A percentile compares a stretch with the other conserved stretches of the same genome.
phyloP scores from a whole-genome alignment of 2,113 vertebrate species.

The Ophthalmotilapia sp. region DNA sequence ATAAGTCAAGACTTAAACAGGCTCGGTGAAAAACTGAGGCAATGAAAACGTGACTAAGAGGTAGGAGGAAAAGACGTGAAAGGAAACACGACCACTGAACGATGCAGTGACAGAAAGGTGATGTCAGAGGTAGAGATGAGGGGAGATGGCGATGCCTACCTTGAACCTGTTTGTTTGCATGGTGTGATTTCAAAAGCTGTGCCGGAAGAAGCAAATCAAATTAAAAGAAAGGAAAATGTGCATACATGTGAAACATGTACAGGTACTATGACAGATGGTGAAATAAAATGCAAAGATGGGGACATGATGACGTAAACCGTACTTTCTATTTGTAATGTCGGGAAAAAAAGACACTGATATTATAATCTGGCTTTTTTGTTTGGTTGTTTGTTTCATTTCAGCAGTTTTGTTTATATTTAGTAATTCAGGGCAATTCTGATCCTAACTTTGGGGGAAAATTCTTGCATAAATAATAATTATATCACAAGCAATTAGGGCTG shows the following conservation, averaged over 20 bases:
- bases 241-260: conserved; percentile 42
- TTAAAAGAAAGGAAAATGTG: conserved; percentile 60
- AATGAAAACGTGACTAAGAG: not conserved
- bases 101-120: not conserved
- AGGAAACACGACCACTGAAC: not conserved
- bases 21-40: not conserved
- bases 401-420: not conserved
- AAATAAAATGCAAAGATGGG: conserved; percentile 13
- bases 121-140: conserved; percentile 14
- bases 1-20: not conserved
- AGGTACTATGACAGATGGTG: conserved; percentile 6
- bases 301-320: not conserved
- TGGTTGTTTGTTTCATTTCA: not conserved
- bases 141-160: conserved; percentile 80
- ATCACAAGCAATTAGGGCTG: not conserved
- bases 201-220: conserved; percentile 89
- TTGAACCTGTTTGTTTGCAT: conserved; percentile 95
- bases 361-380: not conserved
- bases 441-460: fast-evolving
- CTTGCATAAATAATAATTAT: not conserved
- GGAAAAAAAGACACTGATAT: fast-evolving
- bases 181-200: conserved; percentile 99
- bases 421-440: not conserved
- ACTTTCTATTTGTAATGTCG: not conserved
- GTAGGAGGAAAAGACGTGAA: not conserved